These are phyloP conservation scores for Pseudomyrmex flavicornis DNA, from an alignment of 1,140 invertebrate genomes.

Conservation along the genomic window DNA sequence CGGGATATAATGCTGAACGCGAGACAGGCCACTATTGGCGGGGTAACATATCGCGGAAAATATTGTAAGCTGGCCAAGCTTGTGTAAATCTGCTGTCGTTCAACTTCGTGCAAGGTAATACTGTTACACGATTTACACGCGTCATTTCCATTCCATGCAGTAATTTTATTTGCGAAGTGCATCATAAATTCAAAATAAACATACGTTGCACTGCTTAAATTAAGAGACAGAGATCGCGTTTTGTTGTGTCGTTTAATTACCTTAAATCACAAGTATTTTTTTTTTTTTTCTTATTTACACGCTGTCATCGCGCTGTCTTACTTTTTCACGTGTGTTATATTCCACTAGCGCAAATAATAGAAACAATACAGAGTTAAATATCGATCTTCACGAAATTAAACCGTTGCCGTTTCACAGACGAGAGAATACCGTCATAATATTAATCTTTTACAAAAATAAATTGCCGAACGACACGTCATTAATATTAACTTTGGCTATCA, in stretches of 20 bases:
- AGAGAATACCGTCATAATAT: neutral
- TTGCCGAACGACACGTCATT: neutral
- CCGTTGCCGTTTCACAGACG: neutral
- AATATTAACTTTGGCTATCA: neutral
- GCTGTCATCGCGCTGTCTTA: neutral
- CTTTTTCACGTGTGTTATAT: neutral
- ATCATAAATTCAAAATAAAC: slow-evolving; percentile 31
- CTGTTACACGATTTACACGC: slow-evolving; percentile 5
- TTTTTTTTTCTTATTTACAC: neutral
- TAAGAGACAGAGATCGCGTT: slow-evolving; percentile 15
- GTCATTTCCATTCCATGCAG: neutral
- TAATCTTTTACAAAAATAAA: neutral
- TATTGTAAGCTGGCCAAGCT: slow-evolving; percentile 24
- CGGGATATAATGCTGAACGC: neutral
- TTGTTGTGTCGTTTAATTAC: neutral
- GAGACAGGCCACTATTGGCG: neutral
- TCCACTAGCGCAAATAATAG: neutral
- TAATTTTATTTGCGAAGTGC: slow-evolving; percentile 28
- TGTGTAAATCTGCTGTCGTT: neutral
- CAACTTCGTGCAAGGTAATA: slow-evolving; percentile 20
- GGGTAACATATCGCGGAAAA: slow-evolving; percentile 35
- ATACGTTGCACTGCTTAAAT: neutral
- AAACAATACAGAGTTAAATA: neutral
- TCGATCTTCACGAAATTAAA: neutral
- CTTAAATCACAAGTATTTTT: neutral